Percentiles rank a stretch among this genome's conserved stretches.
Evolutionary conservation across 2,797 vertebrate species (phyloP).

Genomic region (Telmatherina bonti): DNA sequence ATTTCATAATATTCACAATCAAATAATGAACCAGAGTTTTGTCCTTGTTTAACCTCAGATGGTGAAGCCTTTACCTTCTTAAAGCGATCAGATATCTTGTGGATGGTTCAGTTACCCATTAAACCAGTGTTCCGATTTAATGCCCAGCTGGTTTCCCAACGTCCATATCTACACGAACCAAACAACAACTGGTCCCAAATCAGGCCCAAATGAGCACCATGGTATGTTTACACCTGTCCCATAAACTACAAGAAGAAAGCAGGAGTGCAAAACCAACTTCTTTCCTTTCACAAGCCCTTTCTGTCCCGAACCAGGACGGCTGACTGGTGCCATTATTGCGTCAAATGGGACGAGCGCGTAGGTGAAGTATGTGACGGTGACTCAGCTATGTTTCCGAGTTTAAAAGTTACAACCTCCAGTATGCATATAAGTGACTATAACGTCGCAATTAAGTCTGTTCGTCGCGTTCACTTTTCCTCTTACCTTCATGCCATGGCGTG

Average conservation of each 20-base stretch:
- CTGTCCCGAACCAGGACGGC: slow-evolving; percentile 57
- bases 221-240: slow-evolving; percentile 5
- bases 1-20: not conserved
- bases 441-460: not conserved
- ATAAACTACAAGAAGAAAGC: slow-evolving; percentile 15
- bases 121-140: not conserved
- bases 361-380: slow-evolving; percentile 72
- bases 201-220: slow-evolving; percentile 22
- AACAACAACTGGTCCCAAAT: slow-evolving; percentile 28
- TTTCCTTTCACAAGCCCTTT: slow-evolving; percentile 21
- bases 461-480: slow-evolving; percentile 51
- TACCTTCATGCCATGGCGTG: slow-evolving; percentile 80
- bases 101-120: too few species aligned
- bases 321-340: slow-evolving; percentile 65
- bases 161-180: not conserved
- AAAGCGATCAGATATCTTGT: not conserved
- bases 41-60: not conserved
- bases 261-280: not conserved
- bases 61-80: not conserved
- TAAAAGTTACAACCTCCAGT: slow-evolving; percentile 52
- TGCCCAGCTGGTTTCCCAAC: not conserved
- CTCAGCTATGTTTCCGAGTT: slow-evolving; percentile 76
- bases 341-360: slow-evolving; percentile 63
- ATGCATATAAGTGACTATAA: not conserved
- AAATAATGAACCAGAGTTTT: not conserved